Conservation (phyloP, 2,797 vertebrate genomes). For the Eulemur mongoz region DNA sequence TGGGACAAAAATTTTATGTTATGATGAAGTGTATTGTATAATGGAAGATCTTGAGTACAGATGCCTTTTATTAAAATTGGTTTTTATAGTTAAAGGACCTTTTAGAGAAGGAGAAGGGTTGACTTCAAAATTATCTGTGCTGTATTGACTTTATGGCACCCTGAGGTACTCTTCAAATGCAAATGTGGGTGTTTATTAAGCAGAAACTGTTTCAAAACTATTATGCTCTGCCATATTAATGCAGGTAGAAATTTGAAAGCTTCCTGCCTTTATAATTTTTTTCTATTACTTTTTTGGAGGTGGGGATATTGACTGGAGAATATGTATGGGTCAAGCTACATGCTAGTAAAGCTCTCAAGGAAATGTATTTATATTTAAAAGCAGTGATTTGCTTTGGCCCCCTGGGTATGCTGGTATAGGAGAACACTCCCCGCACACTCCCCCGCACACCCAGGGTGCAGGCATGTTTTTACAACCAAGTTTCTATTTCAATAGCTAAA, state of each 20-base stretch:
- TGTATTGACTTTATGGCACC: constrained; percentile 75
- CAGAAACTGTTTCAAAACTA: constrained; percentile 69
- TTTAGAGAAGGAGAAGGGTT: constrained; percentile 62
- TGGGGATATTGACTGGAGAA: not conserved
- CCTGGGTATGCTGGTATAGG: not conserved
- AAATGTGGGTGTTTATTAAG: constrained; percentile 79
- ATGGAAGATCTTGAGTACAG: constrained; percentile 74
- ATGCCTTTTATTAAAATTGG: constrained; percentile 75
- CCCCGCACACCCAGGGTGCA: not conserved
- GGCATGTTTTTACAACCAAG: constrained; percentile 38
- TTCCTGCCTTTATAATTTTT: constrained; percentile 54
- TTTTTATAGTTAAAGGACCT: constrained; percentile 78
- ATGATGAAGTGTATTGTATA: constrained; percentile 57
- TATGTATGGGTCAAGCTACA: constrained; percentile 29
- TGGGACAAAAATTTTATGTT: constrained; percentile 70
- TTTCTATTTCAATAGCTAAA: constrained; percentile 7
- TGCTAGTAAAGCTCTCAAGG: constrained; percentile 32
- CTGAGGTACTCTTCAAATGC: constrained; percentile 76
- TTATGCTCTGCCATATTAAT: constrained; percentile 69
- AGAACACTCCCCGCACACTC: not conserved
- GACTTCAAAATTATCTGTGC: constrained; percentile 75
- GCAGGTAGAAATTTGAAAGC: constrained; percentile 66
- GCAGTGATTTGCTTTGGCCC: not conserved
- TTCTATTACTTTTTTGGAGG: constrained; percentile 10
- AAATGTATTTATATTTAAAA: constrained; percentile 53